Percentiles rank a stretch among this genome's conserved stretches.
phyloP scores from a whole-genome alignment of 2,113 vertebrate species.

The Meles meles region DNA sequence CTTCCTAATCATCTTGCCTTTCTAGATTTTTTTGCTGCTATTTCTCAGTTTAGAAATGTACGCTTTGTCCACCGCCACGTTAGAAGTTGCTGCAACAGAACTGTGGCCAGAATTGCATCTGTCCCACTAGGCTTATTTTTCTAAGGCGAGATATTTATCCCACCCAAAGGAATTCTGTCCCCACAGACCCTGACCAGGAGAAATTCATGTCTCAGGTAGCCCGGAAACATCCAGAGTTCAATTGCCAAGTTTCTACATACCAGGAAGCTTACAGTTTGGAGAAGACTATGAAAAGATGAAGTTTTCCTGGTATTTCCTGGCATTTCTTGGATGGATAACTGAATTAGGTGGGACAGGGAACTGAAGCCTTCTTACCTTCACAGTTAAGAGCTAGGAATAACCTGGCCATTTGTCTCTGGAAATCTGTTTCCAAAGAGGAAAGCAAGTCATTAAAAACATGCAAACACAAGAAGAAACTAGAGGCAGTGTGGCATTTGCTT shows the following conservation, averaged over 20 bases:
- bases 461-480: background rate
- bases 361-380: background rate
- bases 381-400: background rate
- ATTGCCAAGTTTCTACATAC: background rate
- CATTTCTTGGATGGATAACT: background rate
- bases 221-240: background rate
- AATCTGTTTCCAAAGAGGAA: constrained; percentile 1
- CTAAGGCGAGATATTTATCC: background rate
- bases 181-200: background rate
- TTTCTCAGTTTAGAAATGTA: background rate
- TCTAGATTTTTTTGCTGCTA: constrained; percentile 24
- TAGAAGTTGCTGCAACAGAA: background rate
- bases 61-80: background rate
- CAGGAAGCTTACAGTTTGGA: background rate
- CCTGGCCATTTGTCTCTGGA: constrained; percentile 7
- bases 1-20: background rate
- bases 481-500: background rate
- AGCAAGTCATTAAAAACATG: constrained; percentile 9
- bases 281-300: background rate
- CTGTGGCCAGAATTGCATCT: background rate
- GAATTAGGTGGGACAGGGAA: background rate
- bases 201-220: background rate
- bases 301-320: background rate
- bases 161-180: background rate
- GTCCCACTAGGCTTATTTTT: background rate